Conservation (phyloP, 1,140 invertebrate species). For the Lepidurus couesii region DNA sequence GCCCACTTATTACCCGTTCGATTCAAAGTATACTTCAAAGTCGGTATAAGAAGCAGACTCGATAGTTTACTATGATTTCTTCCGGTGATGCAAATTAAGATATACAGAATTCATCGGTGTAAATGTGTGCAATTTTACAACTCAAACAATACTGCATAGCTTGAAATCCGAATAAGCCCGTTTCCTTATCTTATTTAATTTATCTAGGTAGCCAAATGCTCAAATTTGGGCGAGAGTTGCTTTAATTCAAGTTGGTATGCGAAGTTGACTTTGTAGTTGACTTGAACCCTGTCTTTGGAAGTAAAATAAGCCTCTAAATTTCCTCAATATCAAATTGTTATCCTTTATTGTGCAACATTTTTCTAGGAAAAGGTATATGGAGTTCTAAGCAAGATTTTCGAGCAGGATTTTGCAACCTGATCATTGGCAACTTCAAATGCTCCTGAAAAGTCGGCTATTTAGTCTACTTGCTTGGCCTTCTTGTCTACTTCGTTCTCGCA, state of each 20-base stretch:
- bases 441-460: neutral
- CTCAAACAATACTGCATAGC: too few relatives aligned
- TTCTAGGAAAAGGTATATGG: neutral
- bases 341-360: neutral
- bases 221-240: neutral
- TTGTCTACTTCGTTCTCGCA: neutral
- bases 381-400: too few relatives aligned
- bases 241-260: neutral
- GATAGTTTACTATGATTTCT: too few relatives aligned
- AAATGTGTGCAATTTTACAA: too few relatives aligned
- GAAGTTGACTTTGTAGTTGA: neutral
- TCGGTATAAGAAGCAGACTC: too few relatives aligned
- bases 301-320: neutral
- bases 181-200: too few relatives aligned
- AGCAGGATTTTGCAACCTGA: neutral
- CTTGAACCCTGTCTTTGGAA: neutral
- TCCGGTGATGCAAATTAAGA: too few relatives aligned
- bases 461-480: neutral
- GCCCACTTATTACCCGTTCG: too few relatives aligned
- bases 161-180: too few relatives aligned
- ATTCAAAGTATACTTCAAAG: too few relatives aligned
- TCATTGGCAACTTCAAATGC: neutral
- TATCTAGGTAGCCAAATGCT: neutral
- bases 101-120: too few relatives aligned
- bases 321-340: neutral